Evolutionary conservation across 1,140 invertebrate species (phyloP), one percentile per base, ranked within the genome.

Genomic region (Littorina saxatilis): DNA sequence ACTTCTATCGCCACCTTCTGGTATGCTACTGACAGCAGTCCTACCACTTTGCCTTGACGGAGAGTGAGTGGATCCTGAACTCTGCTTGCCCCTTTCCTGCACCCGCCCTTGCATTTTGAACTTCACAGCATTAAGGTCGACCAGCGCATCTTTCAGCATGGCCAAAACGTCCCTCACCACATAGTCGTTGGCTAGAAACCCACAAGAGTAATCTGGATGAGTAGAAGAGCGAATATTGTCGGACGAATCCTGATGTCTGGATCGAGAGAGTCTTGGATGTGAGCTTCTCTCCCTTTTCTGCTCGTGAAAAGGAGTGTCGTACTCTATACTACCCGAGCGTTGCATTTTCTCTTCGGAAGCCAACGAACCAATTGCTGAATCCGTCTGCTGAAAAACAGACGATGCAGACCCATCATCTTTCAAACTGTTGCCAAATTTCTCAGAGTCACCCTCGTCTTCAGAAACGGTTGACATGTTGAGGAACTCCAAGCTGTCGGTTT

Each of bases 131-230:
- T 83, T 87, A 17, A 91, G 73, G 85, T 92, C 89, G n/a, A 88
- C 17, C 23, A 91, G 75, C 50, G 88, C 86, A 20, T 90, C 89
- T 81, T 90, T 91, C 3, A 92, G 61, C 83, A 91, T 79, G 7
- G 86, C 74, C 9, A 92, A 81, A 75, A 92, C 85, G 82, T 92
- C 92, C 58, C 92, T 81, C 1, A 90, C 88, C 2, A 91, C 29
- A 79, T 91, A 92, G 37, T 92, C 91, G 87, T 91, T 92, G 7
- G 82, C 83, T 11, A 92, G 72, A 85, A 92, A 92, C 13, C 91
- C 91, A 63, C 43, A 47, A 29, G 76, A 66, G 55, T 70, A 40
- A 39, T 73, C 70, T 37, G 70, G 63, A 61, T 11, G 80, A 55
- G 72, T 85, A 84, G 13, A 80, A 70, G n/a, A 83, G 83, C 80